Conservation (phyloP, 2,797 vertebrate species). For the Mus minutoides region DNA sequence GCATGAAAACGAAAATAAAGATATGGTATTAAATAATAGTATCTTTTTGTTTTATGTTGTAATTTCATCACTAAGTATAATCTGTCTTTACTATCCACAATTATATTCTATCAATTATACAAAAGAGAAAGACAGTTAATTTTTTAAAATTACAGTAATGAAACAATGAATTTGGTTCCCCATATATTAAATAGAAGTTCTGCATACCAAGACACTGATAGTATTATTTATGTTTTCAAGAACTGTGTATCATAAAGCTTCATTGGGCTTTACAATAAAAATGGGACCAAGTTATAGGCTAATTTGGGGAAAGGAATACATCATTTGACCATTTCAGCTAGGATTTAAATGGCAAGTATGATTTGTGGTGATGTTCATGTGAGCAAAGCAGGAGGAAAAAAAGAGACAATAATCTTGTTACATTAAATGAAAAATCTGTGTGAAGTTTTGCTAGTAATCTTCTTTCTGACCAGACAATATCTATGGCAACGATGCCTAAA, state of each 20-base stretch:
- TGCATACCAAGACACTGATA: background rate
- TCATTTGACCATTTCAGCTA: background rate
- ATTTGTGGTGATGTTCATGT: background rate
- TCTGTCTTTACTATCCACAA: background rate
- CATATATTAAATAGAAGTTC: background rate
- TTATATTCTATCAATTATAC: background rate
- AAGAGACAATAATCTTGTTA: background rate
- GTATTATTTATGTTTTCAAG: background rate
- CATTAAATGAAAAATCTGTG: background rate
- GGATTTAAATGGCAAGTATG: background rate
- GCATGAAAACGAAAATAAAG: background rate
- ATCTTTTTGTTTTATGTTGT: background rate
- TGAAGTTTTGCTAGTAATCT: background rate
- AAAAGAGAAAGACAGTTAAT: background rate
- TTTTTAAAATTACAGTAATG: background rate
- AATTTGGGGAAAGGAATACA: background rate
- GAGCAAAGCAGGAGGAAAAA: background rate
- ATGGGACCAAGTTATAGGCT: background rate
- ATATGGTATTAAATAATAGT: background rate
- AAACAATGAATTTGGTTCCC: background rate
- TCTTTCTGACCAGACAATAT: background rate
- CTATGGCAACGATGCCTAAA: background rate
- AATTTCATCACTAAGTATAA: background rate
- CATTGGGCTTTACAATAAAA: background rate
- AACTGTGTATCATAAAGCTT: background rate